These are phyloP conservation scores for Peromyscus leucopus DNA, from an alignment of 2,113 vertebrate genomes.

Conservation along the genomic window DNA sequence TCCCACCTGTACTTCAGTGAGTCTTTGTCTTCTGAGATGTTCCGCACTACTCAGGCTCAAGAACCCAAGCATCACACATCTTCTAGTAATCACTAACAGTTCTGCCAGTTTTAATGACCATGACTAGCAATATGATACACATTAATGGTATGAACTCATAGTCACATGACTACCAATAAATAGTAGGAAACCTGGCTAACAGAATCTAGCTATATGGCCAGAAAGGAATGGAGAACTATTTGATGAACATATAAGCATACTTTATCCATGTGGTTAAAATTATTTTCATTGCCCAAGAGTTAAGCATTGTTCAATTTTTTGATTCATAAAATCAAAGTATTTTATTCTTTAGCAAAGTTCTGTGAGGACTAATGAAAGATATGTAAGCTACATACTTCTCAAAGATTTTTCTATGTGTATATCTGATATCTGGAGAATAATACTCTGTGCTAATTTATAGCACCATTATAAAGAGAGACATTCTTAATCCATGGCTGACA, in stretches of 20 bases:
- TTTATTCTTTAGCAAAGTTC: slow-evolving; percentile 12
- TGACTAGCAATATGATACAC: background rate
- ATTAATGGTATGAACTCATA: slow-evolving; percentile 4
- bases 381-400: slow-evolving; percentile 24
- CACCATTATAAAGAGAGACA: slow-evolving; percentile 68
- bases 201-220: background rate
- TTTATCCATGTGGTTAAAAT: slow-evolving; percentile 28
- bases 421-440: slow-evolving; percentile 66
- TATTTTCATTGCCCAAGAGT: slow-evolving; percentile 26
- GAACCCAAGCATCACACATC: background rate
- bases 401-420: background rate
- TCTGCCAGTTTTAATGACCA: background rate
- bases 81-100: background rate
- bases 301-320: background rate
- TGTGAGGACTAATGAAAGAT: slow-evolving; percentile 53
- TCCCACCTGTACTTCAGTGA: background rate
- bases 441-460: slow-evolving; percentile 68
- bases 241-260: background rate
- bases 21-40: background rate
- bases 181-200: background rate
- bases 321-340: slow-evolving; percentile 39
- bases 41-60: background rate
- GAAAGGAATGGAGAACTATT: background rate
- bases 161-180: background rate
- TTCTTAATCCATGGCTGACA: slow-evolving; percentile 69